Percentiles rank a stretch among this genome's conserved stretches.
Evolutionary conservation across 2,113 vertebrate species (phyloP).

Genomic region (Etia nguti): DNA sequence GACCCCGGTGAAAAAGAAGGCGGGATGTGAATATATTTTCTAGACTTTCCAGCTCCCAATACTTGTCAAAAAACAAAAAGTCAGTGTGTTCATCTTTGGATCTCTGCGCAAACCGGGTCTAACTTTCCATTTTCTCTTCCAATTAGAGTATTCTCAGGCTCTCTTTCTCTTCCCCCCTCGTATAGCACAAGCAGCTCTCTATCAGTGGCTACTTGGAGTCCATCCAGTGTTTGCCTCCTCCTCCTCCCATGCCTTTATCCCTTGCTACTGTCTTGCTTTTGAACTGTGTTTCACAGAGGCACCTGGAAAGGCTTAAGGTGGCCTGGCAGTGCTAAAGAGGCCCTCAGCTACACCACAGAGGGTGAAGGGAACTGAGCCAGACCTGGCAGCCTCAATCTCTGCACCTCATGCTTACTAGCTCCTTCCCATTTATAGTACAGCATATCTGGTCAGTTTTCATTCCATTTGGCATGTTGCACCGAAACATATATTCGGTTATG

Average conservation of each 20-base stretch:
- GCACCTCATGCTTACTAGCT: background rate
- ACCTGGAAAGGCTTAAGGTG: slow-evolving; percentile 59
- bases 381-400: slow-evolving; percentile 36
- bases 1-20: background rate
- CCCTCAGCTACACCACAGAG: slow-evolving; percentile 13
- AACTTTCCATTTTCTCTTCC: background rate
- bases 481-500: background rate
- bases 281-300: slow-evolving; percentile 60
- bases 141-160: background rate
- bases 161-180: background rate
- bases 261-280: slow-evolving; percentile 40
- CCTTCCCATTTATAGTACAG: slow-evolving; percentile 3
- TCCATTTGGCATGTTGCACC: background rate
- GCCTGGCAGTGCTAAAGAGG: slow-evolving; percentile 50
- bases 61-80: background rate
- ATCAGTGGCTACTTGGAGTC: slow-evolving; percentile 16
- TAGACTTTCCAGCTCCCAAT: background rate
- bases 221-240: background rate
- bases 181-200: background rate
- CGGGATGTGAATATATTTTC: background rate
- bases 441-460: background rate
- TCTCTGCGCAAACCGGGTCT: background rate
- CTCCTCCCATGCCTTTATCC: slow-evolving; percentile 1
- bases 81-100: background rate
- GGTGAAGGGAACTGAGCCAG: slow-evolving; percentile 10